Conservation (phyloP, 2,797 vertebrate genomes). For the Anas bernieri region DNA sequence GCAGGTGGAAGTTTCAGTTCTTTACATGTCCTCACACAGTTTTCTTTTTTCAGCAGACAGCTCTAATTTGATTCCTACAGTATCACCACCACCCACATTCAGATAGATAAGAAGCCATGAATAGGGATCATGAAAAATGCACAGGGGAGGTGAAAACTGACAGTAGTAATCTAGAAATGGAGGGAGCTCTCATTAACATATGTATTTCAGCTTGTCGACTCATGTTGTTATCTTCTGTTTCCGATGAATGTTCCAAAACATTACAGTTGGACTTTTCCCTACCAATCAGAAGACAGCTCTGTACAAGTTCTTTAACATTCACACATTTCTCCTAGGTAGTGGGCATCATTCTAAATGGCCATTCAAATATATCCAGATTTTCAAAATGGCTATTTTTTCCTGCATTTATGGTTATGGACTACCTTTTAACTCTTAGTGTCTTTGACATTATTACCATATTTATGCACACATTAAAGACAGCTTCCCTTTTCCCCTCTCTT, state of each 20-base stretch:
- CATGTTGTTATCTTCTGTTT: neutral
- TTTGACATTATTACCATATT: neutral
- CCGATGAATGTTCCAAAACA: neutral
- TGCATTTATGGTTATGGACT: neutral
- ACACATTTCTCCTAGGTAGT: neutral
- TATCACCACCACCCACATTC: neutral
- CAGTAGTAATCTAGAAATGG: neutral
- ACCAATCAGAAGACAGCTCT: neutral
- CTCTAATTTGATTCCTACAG: neutral
- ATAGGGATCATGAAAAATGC: neutral
- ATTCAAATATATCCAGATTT: neutral
- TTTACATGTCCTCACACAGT: neutral
- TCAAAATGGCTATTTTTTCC: neutral
- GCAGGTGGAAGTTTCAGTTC: neutral
- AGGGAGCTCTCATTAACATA: neutral
- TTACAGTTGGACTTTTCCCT: neutral
- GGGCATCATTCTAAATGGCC: neutral
- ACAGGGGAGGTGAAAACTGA: neutral
- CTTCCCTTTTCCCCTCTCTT: neutral
- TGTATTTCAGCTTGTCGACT: neutral
- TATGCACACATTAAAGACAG: neutral
- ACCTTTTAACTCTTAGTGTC: neutral
- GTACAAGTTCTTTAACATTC: neutral
- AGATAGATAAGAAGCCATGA: neutral
- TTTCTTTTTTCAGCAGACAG: neutral